These are phyloP conservation scores for Syngnathus rostellatus DNA, from an alignment of 2,797 vertebrate genomes.

Conservation along the genomic window DNA sequence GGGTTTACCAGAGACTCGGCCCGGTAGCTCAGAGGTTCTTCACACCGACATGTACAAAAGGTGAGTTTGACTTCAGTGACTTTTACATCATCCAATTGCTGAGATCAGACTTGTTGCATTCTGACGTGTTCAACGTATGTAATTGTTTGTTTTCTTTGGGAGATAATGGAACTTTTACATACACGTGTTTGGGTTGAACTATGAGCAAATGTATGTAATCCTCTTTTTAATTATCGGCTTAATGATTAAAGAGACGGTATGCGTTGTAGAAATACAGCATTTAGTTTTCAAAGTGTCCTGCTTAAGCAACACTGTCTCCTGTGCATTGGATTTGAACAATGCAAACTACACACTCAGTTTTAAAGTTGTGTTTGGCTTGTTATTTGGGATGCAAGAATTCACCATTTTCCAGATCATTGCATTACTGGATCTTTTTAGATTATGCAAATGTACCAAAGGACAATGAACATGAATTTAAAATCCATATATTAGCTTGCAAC, in stretches of 20 bases:
- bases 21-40: conserved; percentile 55
- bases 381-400: background rate
- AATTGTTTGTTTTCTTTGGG: background rate
- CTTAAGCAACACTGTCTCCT: conserved; percentile 47
- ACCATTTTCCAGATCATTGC: background rate
- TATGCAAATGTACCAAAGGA: background rate
- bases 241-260: background rate
- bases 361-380: background rate
- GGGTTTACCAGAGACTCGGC: conserved; percentile 57
- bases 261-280: background rate
- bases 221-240: background rate
- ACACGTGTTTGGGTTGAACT: background rate
- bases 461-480: background rate
- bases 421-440: background rate
- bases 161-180: background rate
- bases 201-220: background rate
- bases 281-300: conserved; percentile 35
- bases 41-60: conserved; percentile 26
- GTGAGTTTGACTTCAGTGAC: conserved; percentile 37
- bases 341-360: background rate
- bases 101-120: background rate
- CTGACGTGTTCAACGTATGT: too few relatives aligned
- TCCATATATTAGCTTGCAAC: background rate
- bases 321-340: conserved; percentile 17
- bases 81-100: background rate